Evolutionary conservation across 2,888 invertebrate species (phyloP), one percentile per base, ranked within the genome.

Genomic region (Penaeus monodon): DNA sequence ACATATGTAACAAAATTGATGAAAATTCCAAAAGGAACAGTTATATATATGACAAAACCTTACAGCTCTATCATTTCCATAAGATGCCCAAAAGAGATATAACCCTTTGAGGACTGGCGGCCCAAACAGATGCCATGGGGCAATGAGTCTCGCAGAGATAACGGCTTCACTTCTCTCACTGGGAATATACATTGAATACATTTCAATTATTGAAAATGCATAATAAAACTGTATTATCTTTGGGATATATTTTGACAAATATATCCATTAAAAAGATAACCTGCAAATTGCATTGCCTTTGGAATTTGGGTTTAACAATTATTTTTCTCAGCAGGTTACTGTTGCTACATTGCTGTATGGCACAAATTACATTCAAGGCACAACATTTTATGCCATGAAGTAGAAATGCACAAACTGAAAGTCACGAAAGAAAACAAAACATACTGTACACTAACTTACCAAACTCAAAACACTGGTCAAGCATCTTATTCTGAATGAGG

Each of bases 401-500:
- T 10, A 44, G 44, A 44, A 44, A 10, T 44, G 8, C 44, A 44
- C 10, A 44, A 44, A 10, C 10, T 44, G 44, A 6, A 44, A 44
- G 44, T 44, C 44, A 44, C 10, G 44, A 44, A 44, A 44, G 0
- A 44, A 44, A 10, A 44, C 0, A 10, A 44, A 44, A 44, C 44
- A 10, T 10, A 44, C 44, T 44, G 44, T 1, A 44, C 44, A 44
- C 10, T 10, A 64, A 49, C 85, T 65, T 65, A 87, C 86, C 83
- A 83, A 82, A 87, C 27, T 79, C 78, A 38, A 82, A 38, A 7
- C 83, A 82, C n/a, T 79, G 63, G 24, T 83, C 77, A 27, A 79
- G 49, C 73, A 82, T 78, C 24, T 79, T 87, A n/a, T 83, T 87
- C 63, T 57, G 66, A 27, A 87, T 64, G 29, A 87, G 83, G 24